Evolutionary conservation across 2,113 vertebrate species (phyloP), one percentile per base, ranked within the genome.

Genomic region (Pholis gunnellus): DNA sequence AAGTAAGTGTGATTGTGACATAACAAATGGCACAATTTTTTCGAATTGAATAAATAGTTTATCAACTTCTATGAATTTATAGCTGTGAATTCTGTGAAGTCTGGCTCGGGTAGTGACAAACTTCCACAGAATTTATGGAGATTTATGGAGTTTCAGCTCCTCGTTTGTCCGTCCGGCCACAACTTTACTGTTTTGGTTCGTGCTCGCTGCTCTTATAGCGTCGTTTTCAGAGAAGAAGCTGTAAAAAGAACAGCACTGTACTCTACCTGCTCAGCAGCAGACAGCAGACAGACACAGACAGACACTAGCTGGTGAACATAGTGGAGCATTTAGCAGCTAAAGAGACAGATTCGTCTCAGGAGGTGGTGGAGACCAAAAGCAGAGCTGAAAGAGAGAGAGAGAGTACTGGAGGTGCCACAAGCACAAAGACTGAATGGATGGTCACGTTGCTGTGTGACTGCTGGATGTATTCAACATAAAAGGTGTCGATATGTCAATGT

Each of bases 301-400:
- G 27, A 50, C 34, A 34, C 34, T 5, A 46, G 56, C 38, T 31
- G 25, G 9, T 13, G 70, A 59, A 22, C 52, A 22, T 1, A 29
- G 54, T 3, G 27, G 14, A 34, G 59, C 59, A 20, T 10, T 36
- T 22, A 64, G 42, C 59, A 3, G 27, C 56, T 31, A 27, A 17
- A 38, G 52, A 72, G 52, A 34, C 38, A 40, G 6, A 18, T 67
- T 70, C 50, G 15, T n/a, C 29, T 40, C n/a, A 54, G 76, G 44
- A n/a, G 56, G 0, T 17, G 57, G 57, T 17, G 57, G 68, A 79
- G 68, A 72, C 44, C 77, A 72, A 72, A 72, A 1, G 2, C 48
- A 20, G 46, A 29, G 76, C 29, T 3, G 29, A 38, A 14, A 38
- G 42, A 27, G 18, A 34, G 4, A 38, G 42, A 27, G 18, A 34